Percentiles rank a stretch among this genome's conserved stretches.
These are phyloP conservation scores for Hirundichthys speculiger DNA, from an alignment of 2,113 vertebrate species.

Conservation along the genomic window DNA sequence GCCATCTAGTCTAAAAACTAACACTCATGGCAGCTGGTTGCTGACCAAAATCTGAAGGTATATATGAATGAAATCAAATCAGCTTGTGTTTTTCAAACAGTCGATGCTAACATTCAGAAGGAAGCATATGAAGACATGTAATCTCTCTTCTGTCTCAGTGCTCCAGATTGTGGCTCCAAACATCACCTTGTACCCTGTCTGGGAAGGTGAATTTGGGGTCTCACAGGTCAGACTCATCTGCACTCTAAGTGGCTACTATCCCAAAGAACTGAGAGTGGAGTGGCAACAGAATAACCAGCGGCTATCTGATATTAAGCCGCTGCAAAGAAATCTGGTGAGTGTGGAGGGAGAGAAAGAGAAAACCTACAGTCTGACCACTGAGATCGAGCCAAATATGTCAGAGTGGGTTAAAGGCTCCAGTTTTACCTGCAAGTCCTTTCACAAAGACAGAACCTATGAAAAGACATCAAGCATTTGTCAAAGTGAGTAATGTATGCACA, in stretches of 20 bases:
- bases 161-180: conserved; percentile 2
- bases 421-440: conserved; percentile 53
- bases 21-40: conserved; percentile 18
- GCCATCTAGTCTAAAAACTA: conserved; percentile 34
- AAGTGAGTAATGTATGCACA: conserved; percentile 71
- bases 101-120: neutral
- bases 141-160: conserved; percentile 45
- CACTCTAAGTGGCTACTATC: conserved; percentile 56
- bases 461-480: conserved; percentile 57
- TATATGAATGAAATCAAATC: conserved; percentile 13
- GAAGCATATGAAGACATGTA: neutral
- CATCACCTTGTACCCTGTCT: conserved; percentile 56
- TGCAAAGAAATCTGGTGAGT: conserved; percentile 13
- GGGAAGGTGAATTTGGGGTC: conserved; percentile 17
- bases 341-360: accelerated
- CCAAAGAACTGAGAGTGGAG: conserved; percentile 6
- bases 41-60: conserved; percentile 45
- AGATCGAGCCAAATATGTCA: conserved; percentile 28
- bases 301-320: accelerated
- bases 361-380: conserved; percentile 52
- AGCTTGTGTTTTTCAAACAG: neutral
- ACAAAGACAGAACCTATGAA: accelerated
- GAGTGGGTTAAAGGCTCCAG: conserved; percentile 33
- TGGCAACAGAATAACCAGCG: conserved; percentile 24
- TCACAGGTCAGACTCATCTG: conserved; percentile 64